Conservation (phyloP, 2,888 invertebrate genomes). For the Drosophila borborema region DNA sequence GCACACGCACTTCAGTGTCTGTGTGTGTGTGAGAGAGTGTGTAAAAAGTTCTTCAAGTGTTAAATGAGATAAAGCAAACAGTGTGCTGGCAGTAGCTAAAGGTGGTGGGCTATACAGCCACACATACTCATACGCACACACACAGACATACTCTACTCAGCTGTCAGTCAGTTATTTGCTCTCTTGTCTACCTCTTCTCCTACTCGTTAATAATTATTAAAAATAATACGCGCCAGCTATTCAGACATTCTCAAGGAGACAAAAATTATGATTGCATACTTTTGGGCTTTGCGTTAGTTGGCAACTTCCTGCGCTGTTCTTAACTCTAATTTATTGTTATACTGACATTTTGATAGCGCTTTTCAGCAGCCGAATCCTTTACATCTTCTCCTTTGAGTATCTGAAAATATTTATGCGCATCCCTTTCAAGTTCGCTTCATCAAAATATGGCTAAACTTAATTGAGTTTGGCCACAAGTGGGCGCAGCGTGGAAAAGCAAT, state of each 20-base stretch:
- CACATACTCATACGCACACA: background rate
- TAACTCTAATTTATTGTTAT: constrained; percentile 63
- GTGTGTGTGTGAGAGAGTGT: constrained; percentile 19
- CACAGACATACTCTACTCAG: constrained; percentile 15
- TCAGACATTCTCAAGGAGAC: constrained; percentile 10
- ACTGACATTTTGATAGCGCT: constrained; percentile 74
- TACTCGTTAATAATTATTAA: constrained; percentile 66
- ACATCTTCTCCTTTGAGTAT: constrained; percentile 37
- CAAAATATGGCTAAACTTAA: constrained; percentile 54
- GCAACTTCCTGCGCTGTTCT: constrained; percentile 25
- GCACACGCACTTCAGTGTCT: background rate
- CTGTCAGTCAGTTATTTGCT: constrained; percentile 45
- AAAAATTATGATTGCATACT: constrained; percentile 52
- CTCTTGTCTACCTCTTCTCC: background rate
- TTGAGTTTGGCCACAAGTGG: constrained; percentile 67
- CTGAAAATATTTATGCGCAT: constrained; percentile 70
- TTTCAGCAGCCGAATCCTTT: constrained; percentile 5
- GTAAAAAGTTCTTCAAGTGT: constrained; percentile 75
- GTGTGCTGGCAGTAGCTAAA: constrained; percentile 24
- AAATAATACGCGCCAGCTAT: constrained; percentile 49
- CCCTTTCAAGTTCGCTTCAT: constrained; percentile 51
- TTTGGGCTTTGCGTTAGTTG: constrained; percentile 40
- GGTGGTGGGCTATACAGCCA: constrained; percentile 8
- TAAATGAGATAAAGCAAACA: constrained; percentile 79
- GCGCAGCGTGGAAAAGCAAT: constrained; percentile 11